Conservation (phyloP, 2,797 vertebrate genomes). For the Malurus splendens region DNA sequence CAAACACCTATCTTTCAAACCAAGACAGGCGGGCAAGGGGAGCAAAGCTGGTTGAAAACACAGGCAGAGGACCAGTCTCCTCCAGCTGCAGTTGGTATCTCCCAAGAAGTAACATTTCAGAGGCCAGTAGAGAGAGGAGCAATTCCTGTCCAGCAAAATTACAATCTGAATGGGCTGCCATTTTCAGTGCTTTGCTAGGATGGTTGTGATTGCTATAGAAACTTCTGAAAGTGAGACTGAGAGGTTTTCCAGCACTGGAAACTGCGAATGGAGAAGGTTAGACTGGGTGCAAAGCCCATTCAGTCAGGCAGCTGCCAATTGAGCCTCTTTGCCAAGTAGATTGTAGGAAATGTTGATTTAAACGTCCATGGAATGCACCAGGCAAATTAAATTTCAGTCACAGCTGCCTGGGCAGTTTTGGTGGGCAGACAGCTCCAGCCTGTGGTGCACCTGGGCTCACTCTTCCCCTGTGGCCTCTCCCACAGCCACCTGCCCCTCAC, state of each 20-base stretch:
- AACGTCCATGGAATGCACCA: constrained; percentile 11
- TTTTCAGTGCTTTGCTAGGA: constrained; percentile 8
- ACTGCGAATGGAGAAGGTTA: constrained; percentile 43
- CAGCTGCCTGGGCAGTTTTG: background rate
- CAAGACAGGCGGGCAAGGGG: no score
- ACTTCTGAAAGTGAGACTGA: constrained; percentile 50
- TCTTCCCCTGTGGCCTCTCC: background rate
- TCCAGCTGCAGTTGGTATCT: background rate
- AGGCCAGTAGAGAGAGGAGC: background rate
- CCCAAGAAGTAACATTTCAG: background rate
- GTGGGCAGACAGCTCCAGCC: background rate
- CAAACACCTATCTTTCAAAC: no score
- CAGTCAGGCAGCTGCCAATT: constrained; percentile 59
- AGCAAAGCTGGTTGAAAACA: background rate
- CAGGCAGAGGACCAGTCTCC: background rate
- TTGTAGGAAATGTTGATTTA: constrained; percentile 54
- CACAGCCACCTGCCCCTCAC: accelerated
- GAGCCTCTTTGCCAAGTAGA: constrained; percentile 48
- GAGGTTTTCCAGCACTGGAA: constrained; percentile 53
- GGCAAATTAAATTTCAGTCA: constrained; percentile 47
- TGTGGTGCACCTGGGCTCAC: background rate
- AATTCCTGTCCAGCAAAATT: constrained; percentile 46
- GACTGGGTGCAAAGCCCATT: constrained; percentile 65
- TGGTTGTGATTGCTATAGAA: constrained; percentile 43
- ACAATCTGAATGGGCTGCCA: constrained; percentile 47